Percentiles rank a stretch among this genome's conserved stretches.
These are phyloP conservation scores for Coronaproctus castanopsis DNA, from an alignment of 2,888 invertebrate species.

Conservation along the genomic window DNA sequence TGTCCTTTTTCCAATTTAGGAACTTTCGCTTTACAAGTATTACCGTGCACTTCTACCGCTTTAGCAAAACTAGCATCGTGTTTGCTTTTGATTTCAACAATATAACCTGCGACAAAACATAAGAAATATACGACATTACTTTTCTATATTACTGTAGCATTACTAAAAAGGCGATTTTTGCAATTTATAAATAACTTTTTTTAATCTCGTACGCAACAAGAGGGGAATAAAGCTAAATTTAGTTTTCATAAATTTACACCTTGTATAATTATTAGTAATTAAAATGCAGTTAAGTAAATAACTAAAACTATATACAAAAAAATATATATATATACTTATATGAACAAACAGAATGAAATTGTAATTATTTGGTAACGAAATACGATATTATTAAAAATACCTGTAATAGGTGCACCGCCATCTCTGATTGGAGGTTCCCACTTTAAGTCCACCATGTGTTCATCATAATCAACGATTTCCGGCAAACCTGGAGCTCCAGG, in stretches of 20 bases:
- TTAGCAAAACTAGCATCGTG: constrained; percentile 66
- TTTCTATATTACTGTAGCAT: neutral
- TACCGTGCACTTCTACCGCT: constrained; percentile 65
- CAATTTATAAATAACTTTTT: too few relatives aligned
- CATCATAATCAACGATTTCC: constrained; percentile 75
- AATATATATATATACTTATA: too few relatives aligned
- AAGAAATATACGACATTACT: neutral
- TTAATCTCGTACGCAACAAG: too few relatives aligned
- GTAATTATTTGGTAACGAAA: too few relatives aligned
- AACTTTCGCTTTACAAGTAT: constrained; percentile 66
- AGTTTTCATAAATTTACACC: too few relatives aligned
- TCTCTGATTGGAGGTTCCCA: constrained; percentile 80
- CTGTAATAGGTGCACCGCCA: constrained; percentile 83
- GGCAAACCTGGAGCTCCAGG: constrained; percentile 77
- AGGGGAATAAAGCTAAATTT: too few relatives aligned
- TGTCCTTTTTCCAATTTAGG: constrained; percentile 79
- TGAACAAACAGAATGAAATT: too few relatives aligned
- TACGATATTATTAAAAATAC: constrained; percentile 19
- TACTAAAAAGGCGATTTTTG: neutral
- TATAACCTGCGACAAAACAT: constrained; percentile 34
- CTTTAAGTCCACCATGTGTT: constrained; percentile 70
- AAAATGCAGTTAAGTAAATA: too few relatives aligned
- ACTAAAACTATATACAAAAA: neutral
- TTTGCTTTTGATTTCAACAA: constrained; percentile 81
- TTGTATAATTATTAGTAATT: too few relatives aligned